Percentiles rank a stretch among this genome's conserved stretches.
Evolutionary conservation across 1,140 invertebrate genomes (phyloP).

Genomic region (Penaeus japonicus): DNA sequence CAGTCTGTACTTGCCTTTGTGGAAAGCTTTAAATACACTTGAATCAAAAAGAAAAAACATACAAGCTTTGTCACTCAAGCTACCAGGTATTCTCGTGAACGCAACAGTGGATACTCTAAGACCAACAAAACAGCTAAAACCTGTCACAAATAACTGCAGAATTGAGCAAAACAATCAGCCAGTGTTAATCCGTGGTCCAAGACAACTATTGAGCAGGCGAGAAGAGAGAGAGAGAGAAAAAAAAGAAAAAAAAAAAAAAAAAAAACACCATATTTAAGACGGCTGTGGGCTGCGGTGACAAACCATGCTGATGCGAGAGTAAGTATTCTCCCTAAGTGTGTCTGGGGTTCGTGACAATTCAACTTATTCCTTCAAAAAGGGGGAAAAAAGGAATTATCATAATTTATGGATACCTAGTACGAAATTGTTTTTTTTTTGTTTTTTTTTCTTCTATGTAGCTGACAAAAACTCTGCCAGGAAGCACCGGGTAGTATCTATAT

Average conservation of each 20-base stretch:
- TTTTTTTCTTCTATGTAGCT: neutral
- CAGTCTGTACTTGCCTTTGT: too few species aligned
- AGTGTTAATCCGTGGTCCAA: constrained; percentile 19
- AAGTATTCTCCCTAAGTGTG: constrained; percentile 54
- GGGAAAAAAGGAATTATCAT: constrained; percentile 19
- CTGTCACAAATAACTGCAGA: constrained; percentile 30
- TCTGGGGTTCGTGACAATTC: constrained; percentile 28
- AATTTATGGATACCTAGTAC: constrained; percentile 41
- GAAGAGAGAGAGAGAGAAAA: constrained; percentile 4
- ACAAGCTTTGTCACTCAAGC: too few species aligned
- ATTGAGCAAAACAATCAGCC: constrained; percentile 44
- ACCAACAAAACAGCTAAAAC: constrained; percentile 19
- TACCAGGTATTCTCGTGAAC: too few species aligned
- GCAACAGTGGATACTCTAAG: too few species aligned
- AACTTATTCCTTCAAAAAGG: constrained; percentile 38
- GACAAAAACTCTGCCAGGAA: constrained; percentile 42
- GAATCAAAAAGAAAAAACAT: too few species aligned
- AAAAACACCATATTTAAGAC: constrained; percentile 25
- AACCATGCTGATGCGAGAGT: constrained; percentile 49
- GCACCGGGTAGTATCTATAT: constrained; percentile 49
- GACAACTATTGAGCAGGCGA: constrained; percentile 38
- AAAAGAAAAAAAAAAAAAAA: constrained; percentile 6
- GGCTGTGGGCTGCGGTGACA: constrained; percentile 31
- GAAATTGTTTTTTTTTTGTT: constrained; percentile 33
- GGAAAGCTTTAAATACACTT: too few species aligned